A percentile compares a stretch with the other conserved stretches of the same genome.
These are phyloP conservation scores for Merops nubicus DNA, from an alignment of 2,113 vertebrate species.

Conservation along the genomic window DNA sequence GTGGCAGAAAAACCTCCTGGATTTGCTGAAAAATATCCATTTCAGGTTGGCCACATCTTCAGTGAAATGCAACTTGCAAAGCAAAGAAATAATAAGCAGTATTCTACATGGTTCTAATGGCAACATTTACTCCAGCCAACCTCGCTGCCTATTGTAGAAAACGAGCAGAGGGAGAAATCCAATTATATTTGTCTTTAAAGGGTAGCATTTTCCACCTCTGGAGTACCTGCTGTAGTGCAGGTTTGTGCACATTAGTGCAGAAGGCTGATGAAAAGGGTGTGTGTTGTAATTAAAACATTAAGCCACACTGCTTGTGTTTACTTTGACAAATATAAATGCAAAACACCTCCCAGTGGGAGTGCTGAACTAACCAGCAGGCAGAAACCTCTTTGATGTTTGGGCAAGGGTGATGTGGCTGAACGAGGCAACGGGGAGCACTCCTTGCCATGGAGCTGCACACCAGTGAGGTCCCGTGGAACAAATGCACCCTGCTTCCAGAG, in stretches of 20 bases:
- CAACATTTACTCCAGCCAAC: background rate
- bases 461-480: background rate
- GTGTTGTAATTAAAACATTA: background rate
- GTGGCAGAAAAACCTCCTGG: background rate
- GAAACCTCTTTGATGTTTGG: background rate
- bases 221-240: background rate
- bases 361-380: background rate
- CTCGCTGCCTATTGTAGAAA: background rate
- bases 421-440: background rate
- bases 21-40: background rate
- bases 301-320: background rate
- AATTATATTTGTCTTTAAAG: background rate
- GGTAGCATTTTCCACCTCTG: background rate
- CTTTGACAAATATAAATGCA: conserved; percentile 18
- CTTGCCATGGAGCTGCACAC: background rate
- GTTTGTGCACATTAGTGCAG: background rate
- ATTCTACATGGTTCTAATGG: background rate
- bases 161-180: background rate
- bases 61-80: background rate
- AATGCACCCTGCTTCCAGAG: background rate
- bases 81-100: background rate
- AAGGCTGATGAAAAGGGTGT: background rate
- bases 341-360: background rate
- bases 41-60: background rate
- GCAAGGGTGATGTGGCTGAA: background rate